phyloP scores from a whole-genome alignment of 2,888 invertebrate genomes.

The Erebia epiphron region DNA sequence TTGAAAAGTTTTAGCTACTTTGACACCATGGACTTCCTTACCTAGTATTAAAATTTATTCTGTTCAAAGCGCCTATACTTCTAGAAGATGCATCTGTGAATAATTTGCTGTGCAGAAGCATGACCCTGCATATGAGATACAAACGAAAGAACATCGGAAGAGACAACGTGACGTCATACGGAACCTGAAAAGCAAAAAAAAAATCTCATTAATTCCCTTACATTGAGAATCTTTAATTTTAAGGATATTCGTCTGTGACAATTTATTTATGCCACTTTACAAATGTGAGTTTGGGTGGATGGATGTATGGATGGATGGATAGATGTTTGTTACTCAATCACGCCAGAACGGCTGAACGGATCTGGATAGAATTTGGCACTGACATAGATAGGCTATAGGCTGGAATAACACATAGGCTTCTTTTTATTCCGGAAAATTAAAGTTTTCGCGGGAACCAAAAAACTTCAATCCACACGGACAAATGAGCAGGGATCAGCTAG shows the following conservation, averaged over 20 bases:
- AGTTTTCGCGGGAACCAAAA: no score
- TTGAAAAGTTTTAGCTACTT: not conserved
- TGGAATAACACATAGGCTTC: no score
- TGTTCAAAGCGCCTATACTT: conserved; percentile 98
- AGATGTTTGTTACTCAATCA: no score
- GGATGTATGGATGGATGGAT: no score
- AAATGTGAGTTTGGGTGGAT: no score
- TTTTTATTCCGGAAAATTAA: no score
- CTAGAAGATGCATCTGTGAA: conserved; percentile 99
- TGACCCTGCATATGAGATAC: conserved; percentile 99
- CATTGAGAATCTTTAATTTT: not conserved
- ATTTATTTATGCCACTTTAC: no score
- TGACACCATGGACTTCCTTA: conserved; percentile 80
- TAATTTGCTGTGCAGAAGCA: conserved; percentile 99
- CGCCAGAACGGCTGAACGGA: no score
- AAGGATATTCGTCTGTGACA: not conserved
- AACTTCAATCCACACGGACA: no score
- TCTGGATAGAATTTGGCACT: no score
- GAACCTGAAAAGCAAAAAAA: conserved; percentile 83
- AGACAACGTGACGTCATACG: conserved; percentile 98
- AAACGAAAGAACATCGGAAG: conserved; percentile 99
- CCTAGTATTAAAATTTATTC: conserved; percentile 99
- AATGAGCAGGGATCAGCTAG: no score
- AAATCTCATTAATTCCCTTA: not conserved
- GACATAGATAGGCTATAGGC: no score